Evolutionary conservation across 1,140 invertebrate species (phyloP).

Genomic region (Andricus grossulariae): DNA sequence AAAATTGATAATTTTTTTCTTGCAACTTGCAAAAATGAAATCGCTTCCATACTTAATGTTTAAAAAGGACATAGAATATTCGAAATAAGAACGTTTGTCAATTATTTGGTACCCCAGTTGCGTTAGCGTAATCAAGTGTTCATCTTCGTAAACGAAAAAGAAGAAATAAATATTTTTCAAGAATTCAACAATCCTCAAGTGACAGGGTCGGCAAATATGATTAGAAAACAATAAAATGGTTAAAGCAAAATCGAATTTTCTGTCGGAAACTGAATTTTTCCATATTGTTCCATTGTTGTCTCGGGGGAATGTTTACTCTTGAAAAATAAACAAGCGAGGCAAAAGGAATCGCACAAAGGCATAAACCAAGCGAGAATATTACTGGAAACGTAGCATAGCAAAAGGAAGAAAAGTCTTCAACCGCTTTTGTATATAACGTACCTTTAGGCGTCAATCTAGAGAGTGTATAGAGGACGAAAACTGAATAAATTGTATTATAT

Average conservation of each 20-base stretch:
- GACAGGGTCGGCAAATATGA: neutral
- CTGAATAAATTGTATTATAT: conserved; percentile 63
- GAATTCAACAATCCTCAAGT: conserved; percentile 1
- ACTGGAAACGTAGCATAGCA: conserved; percentile 57
- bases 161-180: neutral
- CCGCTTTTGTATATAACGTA: conserved; percentile 62
- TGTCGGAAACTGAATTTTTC: neutral
- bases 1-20: too few species aligned
- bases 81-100: conserved; percentile 49
- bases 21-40: too few species aligned
- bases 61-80: neutral
- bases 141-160: neutral
- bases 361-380: conserved; percentile 35
- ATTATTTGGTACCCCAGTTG: conserved; percentile 62
- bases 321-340: conserved; percentile 26
- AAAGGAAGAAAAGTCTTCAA: conserved; percentile 55
- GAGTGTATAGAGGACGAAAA: conserved; percentile 62
- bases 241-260: conserved; percentile 12
- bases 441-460: conserved; percentile 51
- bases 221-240: conserved; percentile 9
- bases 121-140: neutral
- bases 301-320: conserved; percentile 27
- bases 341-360: conserved; percentile 26
- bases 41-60: too few species aligned
- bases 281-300: conserved; percentile 19